phyloP scores from a whole-genome alignment of 1,140 invertebrate genomes.

The Cephus cinctus region DNA sequence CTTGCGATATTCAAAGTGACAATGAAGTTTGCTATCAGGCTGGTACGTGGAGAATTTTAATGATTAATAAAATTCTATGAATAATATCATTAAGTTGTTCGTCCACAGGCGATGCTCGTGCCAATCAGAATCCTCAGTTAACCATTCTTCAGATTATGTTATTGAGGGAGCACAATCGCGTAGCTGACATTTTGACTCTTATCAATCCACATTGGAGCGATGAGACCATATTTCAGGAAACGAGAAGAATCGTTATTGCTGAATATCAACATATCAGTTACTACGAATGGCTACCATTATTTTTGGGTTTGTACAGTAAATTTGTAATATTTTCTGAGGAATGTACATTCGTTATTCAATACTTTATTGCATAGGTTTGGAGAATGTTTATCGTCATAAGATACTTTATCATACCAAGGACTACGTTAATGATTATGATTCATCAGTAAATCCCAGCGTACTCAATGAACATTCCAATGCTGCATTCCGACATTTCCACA shows the following conservation, averaged over 20 bases:
- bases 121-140: constrained; percentile 84
- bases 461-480: constrained; percentile 85
- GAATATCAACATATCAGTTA: constrained; percentile 84
- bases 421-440: constrained; percentile 85
- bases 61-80: constrained; percentile 9
- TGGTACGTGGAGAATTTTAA: constrained; percentile 48
- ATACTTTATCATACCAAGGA: constrained; percentile 66
- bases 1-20: constrained; percentile 58
- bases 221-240: constrained; percentile 84
- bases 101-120: constrained; percentile 74
- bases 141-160: constrained; percentile 81
- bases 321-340: constrained; percentile 5
- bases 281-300: constrained; percentile 82
- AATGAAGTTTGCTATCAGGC: constrained; percentile 69
- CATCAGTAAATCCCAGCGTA: constrained; percentile 73
- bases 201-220: constrained; percentile 89
- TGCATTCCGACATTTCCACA: constrained; percentile 87
- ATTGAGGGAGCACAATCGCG: constrained; percentile 86
- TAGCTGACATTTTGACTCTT: constrained; percentile 69
- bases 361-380: constrained; percentile 54
- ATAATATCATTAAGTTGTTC: background rate
- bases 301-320: constrained; percentile 60
- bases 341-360: constrained; percentile 7
- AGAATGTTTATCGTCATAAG: constrained; percentile 69
- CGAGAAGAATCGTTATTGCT: constrained; percentile 75